Evolutionary conservation across 2,113 vertebrate species (phyloP), one percentile per base, ranked within the genome.

Genomic region (Aspidoscelis tigris): DNA sequence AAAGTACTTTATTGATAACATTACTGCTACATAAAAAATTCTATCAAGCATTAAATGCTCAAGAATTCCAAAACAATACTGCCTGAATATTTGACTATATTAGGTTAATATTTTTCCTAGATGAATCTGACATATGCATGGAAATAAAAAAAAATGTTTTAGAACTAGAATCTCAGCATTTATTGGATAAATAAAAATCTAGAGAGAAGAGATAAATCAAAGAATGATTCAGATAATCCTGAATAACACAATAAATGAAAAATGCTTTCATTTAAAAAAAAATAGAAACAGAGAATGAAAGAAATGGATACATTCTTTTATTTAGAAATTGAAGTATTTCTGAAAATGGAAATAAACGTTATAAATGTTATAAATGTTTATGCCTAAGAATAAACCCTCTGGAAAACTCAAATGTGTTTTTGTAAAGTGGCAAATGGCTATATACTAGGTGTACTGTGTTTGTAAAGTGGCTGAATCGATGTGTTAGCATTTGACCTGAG

Each of bases 181-280:
- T 84, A 73, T 85, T 50, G 85, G 70, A 66, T 87, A 89, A 86
- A 88, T 88, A 71, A 78, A 84, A 84, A 64, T 72, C 78, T 85
- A 88, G 26, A 24, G 39, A 47, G 10, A 89, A 39, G 76, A 68
- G 66, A 76, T 1, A 33, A 72, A 41, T 33, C 3, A 8, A 84
- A 61, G 53, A 26, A 22, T 71, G 14, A 26, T 21, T 65, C 4
- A 9, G 4, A 7, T 3, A 87, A 89, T 91, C 81, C 22, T 86
- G 83, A 66, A 87, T 80, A 85, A 91, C 84, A 88, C 64, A 74
- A 24, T 0, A 39, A 26, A 22, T 61, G 86, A 80, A 50, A 91
- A 89, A 92, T 92, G 88, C 83, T 90, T 88, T 90, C 39, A 84
- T 88, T 89, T 86, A 74, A 88, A 16, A 80, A 55, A 14, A 58